Percentiles rank a stretch among this genome's conserved stretches.
These are phyloP conservation scores for Eidolon dupreanum DNA, from an alignment of 2,797 vertebrate genomes.

Conservation along the genomic window DNA sequence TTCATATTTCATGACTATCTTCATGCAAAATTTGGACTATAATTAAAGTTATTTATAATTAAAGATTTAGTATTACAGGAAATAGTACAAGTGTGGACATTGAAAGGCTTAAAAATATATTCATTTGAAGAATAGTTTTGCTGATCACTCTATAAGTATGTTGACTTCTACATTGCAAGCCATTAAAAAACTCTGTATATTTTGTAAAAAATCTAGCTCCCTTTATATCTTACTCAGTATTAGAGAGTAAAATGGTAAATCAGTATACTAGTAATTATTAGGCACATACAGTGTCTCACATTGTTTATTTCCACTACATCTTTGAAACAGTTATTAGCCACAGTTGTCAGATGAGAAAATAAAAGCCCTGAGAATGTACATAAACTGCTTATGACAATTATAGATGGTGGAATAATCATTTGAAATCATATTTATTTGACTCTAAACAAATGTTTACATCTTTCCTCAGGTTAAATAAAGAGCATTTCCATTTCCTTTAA, in stretches of 20 bases:
- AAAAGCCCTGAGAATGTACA: neutral
- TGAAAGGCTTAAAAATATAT: neutral
- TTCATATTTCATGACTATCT: constrained; percentile 46
- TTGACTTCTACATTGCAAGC: neutral
- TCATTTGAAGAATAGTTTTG: neutral
- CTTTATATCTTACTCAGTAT: neutral
- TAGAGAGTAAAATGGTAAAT: neutral
- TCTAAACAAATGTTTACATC: neutral
- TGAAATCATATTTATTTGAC: neutral
- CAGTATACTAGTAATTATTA: neutral
- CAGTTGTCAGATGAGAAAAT: neutral
- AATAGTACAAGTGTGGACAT: neutral
- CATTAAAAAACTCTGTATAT: constrained; percentile 3
- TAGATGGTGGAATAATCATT: neutral
- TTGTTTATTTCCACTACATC: neutral
- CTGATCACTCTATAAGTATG: neutral
- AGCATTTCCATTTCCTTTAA: neutral
- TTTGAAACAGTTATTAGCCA: neutral
- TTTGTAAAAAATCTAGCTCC: neutral
- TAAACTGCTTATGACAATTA: neutral
- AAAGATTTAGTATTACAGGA: neutral
- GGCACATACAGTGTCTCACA: neutral
- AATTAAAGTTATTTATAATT: constrained; percentile 52
- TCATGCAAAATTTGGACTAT: neutral
- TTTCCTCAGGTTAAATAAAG: constrained; percentile 14